Base-by-base conservation (phyloP, 1,140 invertebrate species). In the Drosophila nigrodunni region DNA sequence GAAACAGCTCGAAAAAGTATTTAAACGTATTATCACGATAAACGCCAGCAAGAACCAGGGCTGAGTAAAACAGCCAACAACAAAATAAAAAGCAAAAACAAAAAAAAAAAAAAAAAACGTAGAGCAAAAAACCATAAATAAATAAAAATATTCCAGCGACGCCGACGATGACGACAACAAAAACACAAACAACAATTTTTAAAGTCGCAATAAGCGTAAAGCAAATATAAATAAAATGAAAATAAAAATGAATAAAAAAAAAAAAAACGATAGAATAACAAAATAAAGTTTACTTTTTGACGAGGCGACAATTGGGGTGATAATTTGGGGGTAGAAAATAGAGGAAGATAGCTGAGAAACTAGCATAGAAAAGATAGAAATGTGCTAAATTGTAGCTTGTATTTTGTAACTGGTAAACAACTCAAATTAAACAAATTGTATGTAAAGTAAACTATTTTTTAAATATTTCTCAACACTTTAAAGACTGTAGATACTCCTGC, bases 201-300 rank as follows among this genome's bases (percentile, higher is more conserved):
- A 73, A 88, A 82, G 82, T 88, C 83, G 82, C 82, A 87, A 83
- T 88, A 87, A 88, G 80, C 83, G 77, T 66, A 88, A 87, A 88
- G 70, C 77, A 86, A 82, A 86, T 80, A 86, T 65, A 65, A 61
- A 61, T 37, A 69, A 49, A 62, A 68, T 46, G 37, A 65, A 72
- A 78, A 70, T 57, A 37, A 55, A 68, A 67, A 66, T 34, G 39
- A 72, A 50, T 58, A 50, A 59, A 54, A 77, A 52, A 46, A 35
- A 77, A 74, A 60, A 47, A 74, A 50, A 49, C 15, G 39, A 55
- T 2, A 55, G 46, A 35, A 60, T 47, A 43, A 66, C 59, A 21
- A 54, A 54, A 52, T 10, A 9, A 64, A 7, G 25, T 11, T 13
- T 30, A 54, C n/a, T 37, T 47, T 49, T 47, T 49, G 44, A 62